These are phyloP conservation scores for Carterocephalus palaemon DNA, from an alignment of 2,888 invertebrate species.

Conservation along the genomic window DNA sequence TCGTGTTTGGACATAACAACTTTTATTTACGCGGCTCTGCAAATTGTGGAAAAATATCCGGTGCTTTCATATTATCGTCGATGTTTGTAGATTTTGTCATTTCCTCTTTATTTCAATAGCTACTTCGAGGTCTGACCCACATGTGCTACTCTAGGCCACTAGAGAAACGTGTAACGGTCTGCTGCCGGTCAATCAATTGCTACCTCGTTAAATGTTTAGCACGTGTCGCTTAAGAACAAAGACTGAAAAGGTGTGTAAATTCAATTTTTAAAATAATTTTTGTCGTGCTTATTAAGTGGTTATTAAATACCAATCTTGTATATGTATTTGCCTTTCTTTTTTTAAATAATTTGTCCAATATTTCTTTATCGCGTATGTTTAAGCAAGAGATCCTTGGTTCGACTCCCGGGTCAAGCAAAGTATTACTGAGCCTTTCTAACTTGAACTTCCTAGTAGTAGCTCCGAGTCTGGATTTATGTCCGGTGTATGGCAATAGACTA, in stretches of 20 bases:
- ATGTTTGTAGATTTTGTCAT: slow-evolving; percentile 21
- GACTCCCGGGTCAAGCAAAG: no score
- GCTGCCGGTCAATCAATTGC: slow-evolving; percentile 15
- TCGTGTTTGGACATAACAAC: slow-evolving; percentile 19
- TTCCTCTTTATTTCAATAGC: slow-evolving; percentile 24
- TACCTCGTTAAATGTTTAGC: slow-evolving; percentile 24
- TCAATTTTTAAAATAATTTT: slow-evolving; percentile 4
- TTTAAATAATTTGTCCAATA: no score
- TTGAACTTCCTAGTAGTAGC: no score
- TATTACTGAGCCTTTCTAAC: no score
- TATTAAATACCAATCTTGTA: no score
- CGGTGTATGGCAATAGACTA: no score
- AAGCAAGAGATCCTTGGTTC: no score
- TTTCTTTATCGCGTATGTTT: no score
- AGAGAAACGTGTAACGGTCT: slow-evolving; percentile 20
- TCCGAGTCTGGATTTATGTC: no score
- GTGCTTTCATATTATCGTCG: slow-evolving; percentile 18
- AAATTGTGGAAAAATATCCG: slow-evolving; percentile 26
- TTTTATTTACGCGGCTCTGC: slow-evolving; percentile 25
- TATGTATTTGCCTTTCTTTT: no score
- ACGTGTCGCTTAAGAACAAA: slow-evolving; percentile 13
- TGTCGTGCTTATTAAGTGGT: background rate
- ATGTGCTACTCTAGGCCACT: background rate
- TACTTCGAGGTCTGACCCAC: slow-evolving; percentile 5
- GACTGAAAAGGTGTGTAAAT: slow-evolving; percentile 13